Base-by-base conservation (phyloP, 1,140 invertebrate genomes). In the Conus betulinus region DNA sequence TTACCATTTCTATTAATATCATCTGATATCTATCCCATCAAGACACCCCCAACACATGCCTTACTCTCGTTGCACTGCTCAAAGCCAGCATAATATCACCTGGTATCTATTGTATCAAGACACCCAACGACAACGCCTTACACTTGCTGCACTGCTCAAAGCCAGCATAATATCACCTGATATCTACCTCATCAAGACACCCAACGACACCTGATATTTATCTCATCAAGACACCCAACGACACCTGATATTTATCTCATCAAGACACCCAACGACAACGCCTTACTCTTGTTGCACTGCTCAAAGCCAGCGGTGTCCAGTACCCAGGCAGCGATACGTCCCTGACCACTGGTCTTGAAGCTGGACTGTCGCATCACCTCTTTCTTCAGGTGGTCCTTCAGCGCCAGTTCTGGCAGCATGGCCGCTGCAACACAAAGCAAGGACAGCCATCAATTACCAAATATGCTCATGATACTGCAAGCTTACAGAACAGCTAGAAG, bases 71-170 rank as follows among this genome's bases (percentile, higher is more conserved):
- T 94, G 88, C 94, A 95, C 52, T 94, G 93, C 88, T 95, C 94
- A 91, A 95, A 95, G 8, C 94, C 94, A 25, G 94, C 91, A n/a
- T 63, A 11, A 11, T 20, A 63, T 13, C 60, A 1, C 60, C 10
- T 13, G 60, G 4, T 13, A 63, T 63, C 10, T 20, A 13, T 63
- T 1, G 1, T 4, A 20, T 20, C 60, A 63, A 63, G 60, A 63
- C 60, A 63, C 10, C 10, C 17, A 20, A 11, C 10, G 60, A 63
- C 60, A 63, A 63, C 10, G 60, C 67, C 88, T 89, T 81, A 95
- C 95, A 94, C 94, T 94, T 95, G 91, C 93, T 94, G 88, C 94
- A 95, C 53, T 94, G 93, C 88, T 95, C 94, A 92, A 95, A 95
- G 8, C 94, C 94, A 27, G 94, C 91, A 23, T 20, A 63, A 20